Percentiles rank a stretch among this genome's conserved stretches.
phyloP scores from a whole-genome alignment of 2,113 vertebrate genomes.

The Perca schrenkii region DNA sequence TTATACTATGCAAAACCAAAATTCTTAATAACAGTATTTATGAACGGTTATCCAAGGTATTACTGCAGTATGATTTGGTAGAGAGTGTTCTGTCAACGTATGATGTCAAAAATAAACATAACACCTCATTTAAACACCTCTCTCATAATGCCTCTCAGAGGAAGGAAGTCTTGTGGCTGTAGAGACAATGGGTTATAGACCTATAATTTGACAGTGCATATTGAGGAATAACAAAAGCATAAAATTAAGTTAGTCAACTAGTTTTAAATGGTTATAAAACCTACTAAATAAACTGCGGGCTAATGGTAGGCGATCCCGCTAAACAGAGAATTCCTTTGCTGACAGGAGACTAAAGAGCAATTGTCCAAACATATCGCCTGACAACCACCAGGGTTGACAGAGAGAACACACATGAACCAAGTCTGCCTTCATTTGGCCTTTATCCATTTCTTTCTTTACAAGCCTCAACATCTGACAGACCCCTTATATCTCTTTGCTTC shows the following conservation, averaged over 20 bases:
- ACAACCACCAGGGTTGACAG: slow-evolving; percentile 53
- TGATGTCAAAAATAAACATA: background rate
- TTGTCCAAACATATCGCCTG: slow-evolving; percentile 64
- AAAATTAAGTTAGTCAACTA: background rate
- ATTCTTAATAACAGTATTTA: background rate
- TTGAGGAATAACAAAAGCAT: slow-evolving; percentile 13
- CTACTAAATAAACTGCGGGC: slow-evolving; percentile 30
- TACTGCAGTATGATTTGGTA: background rate
- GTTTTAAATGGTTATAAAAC: slow-evolving; percentile 17
- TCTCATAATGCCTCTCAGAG: background rate
- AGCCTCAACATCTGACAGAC: slow-evolving; percentile 26
- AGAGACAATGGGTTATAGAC: slow-evolving; percentile 17
- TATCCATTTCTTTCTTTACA: slow-evolving; percentile 22
- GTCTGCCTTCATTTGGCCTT: slow-evolving; percentile 38
- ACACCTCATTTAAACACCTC: background rate
- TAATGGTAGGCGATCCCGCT: slow-evolving; percentile 33
- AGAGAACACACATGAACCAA: slow-evolving; percentile 29
- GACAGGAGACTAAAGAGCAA: slow-evolving; percentile 43
- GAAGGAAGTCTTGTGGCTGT: slow-evolving; percentile 42
- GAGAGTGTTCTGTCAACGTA: background rate
- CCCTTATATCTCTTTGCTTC: background rate
- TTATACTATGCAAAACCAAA: background rate
- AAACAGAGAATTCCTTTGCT: slow-evolving; percentile 50
- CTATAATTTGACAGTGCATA: slow-evolving; percentile 1
- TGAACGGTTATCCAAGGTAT: background rate